These are phyloP conservation scores for Argynnis bischoffii DNA, from an alignment of 2,888 invertebrate genomes.

Conservation along the genomic window DNA sequence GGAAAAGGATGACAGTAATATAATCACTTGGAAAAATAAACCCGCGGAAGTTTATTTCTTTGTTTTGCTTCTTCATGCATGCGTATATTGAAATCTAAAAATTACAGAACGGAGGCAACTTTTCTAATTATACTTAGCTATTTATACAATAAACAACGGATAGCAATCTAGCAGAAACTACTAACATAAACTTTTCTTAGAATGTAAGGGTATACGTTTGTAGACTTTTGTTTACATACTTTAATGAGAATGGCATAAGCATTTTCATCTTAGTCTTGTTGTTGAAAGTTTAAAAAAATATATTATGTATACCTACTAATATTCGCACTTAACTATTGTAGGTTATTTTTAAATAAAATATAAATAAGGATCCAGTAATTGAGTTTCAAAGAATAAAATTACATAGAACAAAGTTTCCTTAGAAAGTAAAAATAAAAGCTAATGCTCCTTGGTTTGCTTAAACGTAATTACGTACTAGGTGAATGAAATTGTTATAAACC, in stretches of 20 bases:
- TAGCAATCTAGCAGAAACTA: not conserved
- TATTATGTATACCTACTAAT: too few relatives aligned
- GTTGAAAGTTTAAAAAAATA: too few relatives aligned
- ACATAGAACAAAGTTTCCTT: slow-evolving; percentile 6
- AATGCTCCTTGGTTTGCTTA: slow-evolving; percentile 40
- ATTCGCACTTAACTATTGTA: not conserved
- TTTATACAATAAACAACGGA: slow-evolving; percentile 8
- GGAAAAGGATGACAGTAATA: not conserved
- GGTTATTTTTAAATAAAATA: not conserved
- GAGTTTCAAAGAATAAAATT: slow-evolving; percentile 1
- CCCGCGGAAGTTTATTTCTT: not conserved
- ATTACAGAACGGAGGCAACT: not conserved
- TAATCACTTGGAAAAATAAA: not conserved
- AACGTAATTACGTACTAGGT: slow-evolving; percentile 51
- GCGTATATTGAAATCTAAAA: not conserved
- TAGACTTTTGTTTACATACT: not conserved
- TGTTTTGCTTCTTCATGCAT: not conserved
- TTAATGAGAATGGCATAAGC: too few relatives aligned
- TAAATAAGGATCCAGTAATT: not conserved
- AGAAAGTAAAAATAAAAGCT: slow-evolving; percentile 21
- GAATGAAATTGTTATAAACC: slow-evolving; percentile 70
- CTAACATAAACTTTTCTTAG: not conserved
- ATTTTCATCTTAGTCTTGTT: too few relatives aligned
- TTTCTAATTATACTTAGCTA: slow-evolving; percentile 6
- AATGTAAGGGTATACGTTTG: not conserved